Evolutionary conservation across 2,888 invertebrate species (phyloP).

Genomic region (Trissolcus japonicus): DNA sequence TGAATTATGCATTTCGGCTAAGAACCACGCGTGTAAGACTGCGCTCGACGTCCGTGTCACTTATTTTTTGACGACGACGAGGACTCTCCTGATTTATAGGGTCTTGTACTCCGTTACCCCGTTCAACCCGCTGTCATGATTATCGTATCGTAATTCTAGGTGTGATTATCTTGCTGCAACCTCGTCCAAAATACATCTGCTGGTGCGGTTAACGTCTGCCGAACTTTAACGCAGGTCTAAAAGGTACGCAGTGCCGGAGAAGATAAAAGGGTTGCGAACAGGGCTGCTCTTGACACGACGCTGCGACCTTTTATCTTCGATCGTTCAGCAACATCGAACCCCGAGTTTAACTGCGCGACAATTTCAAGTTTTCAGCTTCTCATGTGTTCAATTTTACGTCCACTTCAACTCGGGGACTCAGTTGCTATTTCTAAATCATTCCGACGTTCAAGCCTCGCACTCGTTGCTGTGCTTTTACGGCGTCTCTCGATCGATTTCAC

Average conservation of each 20-base stretch:
- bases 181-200: conserved; percentile 77
- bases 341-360: conserved; percentile 63
- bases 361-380: conserved; percentile 61
- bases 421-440: conserved; percentile 45
- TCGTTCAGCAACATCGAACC: conserved; percentile 60
- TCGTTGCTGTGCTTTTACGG: neutral
- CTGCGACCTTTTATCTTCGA: conserved; percentile 62
- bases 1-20: conserved; percentile 51
- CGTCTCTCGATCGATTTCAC: neutral
- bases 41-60: conserved; percentile 31
- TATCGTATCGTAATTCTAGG: conserved; percentile 31
- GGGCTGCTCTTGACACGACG: conserved; percentile 19
- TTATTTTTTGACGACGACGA: conserved; percentile 12
- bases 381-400: conserved; percentile 46
- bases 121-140: conserved; percentile 34
- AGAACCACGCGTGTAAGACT: conserved; percentile 24
- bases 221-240: conserved; percentile 55
- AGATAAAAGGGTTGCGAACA: conserved; percentile 66
- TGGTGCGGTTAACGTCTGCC: conserved; percentile 75
- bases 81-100: conserved; percentile 23
- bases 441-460: conserved; percentile 15
- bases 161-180: conserved; percentile 58
- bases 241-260: conserved; percentile 58
- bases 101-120: conserved; percentile 28
- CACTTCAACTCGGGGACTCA: conserved; percentile 69